Base-by-base conservation (phyloP, 2,113 vertebrate species). In the Melanocharis versteri region DNA sequence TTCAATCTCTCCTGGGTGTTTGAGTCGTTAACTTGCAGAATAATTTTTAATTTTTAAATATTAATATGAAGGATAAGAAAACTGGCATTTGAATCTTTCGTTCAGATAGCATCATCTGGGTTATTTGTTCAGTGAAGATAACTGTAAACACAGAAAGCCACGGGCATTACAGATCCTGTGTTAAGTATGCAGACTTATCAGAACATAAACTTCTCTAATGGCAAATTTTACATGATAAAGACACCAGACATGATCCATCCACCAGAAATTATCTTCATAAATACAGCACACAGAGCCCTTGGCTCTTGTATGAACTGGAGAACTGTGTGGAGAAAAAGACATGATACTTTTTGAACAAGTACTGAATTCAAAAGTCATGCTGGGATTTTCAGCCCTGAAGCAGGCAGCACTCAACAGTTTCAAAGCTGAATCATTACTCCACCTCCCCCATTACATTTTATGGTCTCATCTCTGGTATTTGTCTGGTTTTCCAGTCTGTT, bases 141-240 rank as follows among this genome's bases (percentile, higher is more conserved):
- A 94, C 31, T 68, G 53, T 66, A 96, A 95, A 86, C 1, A 1
- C 60, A 94, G 68, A 60, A 61, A 44, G 53, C 53, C 57, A 75
- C 0, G 1, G 19, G 23, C 33, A 65, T 80, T 80, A 86, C 45
- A 93, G 57, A 82, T 79, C 35, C 54, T 44, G 30, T 68, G 42
- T 80, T 83, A 96, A 92, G 48, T 88, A 95, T 95, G 78, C 65
- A 93, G 35, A 73, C 50, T 87, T 96, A 97, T 95, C 95, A 86
- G 68, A 93, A 94, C 80, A 84, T 83, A 96, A 96, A 93, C 68
- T 91, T 83, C 42, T 65, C 68, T 88, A 91, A 83, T 64, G 78
- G 90, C 65, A 93, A 96, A 95, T 70, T 88, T 88, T 94, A 79
- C 28, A 45, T 47, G 92, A 64, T 54, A 92, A 94, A 76, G 30